Conservation (phyloP, 2,888 invertebrate genomes). For the Caenorhabditis sp. region DNA sequence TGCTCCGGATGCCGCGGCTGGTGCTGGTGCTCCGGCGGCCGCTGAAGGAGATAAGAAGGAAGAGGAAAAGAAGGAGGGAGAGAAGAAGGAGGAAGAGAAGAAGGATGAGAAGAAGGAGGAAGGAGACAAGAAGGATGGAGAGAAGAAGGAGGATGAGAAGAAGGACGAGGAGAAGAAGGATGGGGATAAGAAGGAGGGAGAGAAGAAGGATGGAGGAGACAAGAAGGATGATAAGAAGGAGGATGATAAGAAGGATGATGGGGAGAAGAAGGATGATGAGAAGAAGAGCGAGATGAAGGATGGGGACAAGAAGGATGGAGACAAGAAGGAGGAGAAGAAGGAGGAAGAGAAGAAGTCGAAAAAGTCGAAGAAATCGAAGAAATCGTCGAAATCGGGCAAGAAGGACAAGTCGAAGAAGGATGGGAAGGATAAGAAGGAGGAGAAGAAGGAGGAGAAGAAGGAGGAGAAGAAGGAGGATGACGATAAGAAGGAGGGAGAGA, state of each 20-base stretch:
- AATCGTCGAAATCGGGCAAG: neutral
- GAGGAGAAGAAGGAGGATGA: constrained; percentile 27
- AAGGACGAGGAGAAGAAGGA: constrained; percentile 36
- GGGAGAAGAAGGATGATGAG: constrained; percentile 15
- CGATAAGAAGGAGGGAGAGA: too few relatives aligned
- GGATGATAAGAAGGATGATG: constrained; percentile 11
- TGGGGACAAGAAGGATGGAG: constrained; percentile 1
- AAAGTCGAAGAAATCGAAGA: neutral
- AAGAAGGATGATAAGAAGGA: constrained; percentile 24
- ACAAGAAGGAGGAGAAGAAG: too few relatives aligned
- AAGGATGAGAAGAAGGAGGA: constrained; percentile 28
- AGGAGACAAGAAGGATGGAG: constrained; percentile 18
- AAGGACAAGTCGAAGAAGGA: constrained; percentile 13
- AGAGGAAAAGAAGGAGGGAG: constrained; percentile 26
- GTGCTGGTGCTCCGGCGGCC: constrained; percentile 23
- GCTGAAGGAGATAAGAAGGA: constrained; percentile 33
- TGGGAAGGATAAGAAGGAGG: constrained; percentile 20
- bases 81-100: constrained; percentile 31
- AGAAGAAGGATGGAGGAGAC: constrained; percentile 13
- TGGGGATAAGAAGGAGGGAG: constrained; percentile 20
- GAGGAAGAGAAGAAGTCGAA: neutral
- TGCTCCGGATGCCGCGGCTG: constrained; percentile 20
- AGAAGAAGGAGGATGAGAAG: constrained; percentile 26
- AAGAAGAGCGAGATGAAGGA: constrained; percentile 15
- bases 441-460: constrained; percentile 35